Evolutionary conservation across 2,888 invertebrate genomes (phyloP).

Genomic region (Lapara coniferarum): DNA sequence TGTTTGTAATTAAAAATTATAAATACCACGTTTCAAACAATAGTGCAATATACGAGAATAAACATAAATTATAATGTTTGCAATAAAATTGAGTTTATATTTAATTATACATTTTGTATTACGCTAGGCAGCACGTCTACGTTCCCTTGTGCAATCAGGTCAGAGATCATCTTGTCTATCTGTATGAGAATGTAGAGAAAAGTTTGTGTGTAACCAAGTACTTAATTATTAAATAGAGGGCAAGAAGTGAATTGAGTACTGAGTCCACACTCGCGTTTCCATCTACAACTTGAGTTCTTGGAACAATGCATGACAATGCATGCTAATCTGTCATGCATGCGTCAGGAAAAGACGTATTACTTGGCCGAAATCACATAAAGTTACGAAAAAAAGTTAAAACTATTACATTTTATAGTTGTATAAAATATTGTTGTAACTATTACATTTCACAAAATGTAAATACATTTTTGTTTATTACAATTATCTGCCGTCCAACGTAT

Average conservation of each 20-base stretch:
- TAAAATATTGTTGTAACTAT: too few relatives aligned
- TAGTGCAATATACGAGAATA: background rate
- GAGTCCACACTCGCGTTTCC: too few relatives aligned
- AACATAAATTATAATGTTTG: constrained; percentile 1
- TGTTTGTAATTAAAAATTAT: background rate
- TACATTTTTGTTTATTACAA: too few relatives aligned
- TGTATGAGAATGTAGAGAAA: background rate
- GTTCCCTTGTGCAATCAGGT: constrained; percentile 11
- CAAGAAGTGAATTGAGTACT: too few relatives aligned
- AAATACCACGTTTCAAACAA: background rate
- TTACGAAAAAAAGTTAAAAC: background rate
- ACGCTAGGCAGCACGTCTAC: background rate
- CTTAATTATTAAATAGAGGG: background rate
- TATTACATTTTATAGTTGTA: too few relatives aligned
- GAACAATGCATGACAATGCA: too few relatives aligned
- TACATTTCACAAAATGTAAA: too few relatives aligned
- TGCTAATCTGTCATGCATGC: too few relatives aligned
- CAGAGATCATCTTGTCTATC: constrained; percentile 5
- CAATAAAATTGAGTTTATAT: background rate
- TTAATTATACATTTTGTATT: constrained; percentile 12
- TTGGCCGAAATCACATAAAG: background rate
- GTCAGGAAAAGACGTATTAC: too few relatives aligned
- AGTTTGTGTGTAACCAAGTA: background rate
- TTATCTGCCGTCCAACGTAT: background rate
- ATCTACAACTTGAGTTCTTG: too few relatives aligned